Evolutionary conservation across 2,888 invertebrate species (phyloP).

Genomic region (Lydus trimaculatus): DNA sequence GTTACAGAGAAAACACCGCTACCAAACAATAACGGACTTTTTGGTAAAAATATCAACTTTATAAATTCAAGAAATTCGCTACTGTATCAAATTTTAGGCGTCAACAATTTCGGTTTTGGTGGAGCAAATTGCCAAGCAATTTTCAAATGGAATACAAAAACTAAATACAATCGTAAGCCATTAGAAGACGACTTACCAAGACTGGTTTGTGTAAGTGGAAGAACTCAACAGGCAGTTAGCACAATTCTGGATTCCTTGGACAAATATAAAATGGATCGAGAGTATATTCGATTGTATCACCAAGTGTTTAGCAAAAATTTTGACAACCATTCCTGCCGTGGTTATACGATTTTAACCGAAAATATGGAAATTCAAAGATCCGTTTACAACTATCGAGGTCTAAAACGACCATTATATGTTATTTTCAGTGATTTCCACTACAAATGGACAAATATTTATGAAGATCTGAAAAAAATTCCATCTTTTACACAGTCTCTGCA

Average conservation of each 20-base stretch:
- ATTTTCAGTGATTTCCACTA: constrained; percentile 93
- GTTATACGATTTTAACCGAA: constrained; percentile 11
- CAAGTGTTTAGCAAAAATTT: too few species aligned
- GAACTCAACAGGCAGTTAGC: constrained; percentile 62
- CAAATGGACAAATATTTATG: constrained; percentile 87
- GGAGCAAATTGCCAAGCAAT: constrained; percentile 14
- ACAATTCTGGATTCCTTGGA: constrained; percentile 14
- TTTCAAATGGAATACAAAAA: constrained; percentile 66
- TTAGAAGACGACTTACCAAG: constrained; percentile 73
- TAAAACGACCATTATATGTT: constrained; percentile 50
- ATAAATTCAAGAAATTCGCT: too few species aligned
- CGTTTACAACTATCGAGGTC: neutral
- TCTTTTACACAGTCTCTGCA: constrained; percentile 76
- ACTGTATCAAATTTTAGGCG: constrained; percentile 12
- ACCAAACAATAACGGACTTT: neutral
- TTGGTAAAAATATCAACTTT: neutral
- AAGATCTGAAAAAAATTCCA: constrained; percentile 75
- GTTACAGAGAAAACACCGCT: constrained; percentile 4
- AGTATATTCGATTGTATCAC: constrained; percentile 21
- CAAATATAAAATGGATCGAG: constrained; percentile 11
- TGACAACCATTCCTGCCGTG: constrained; percentile 13
- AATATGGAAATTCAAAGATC: neutral
- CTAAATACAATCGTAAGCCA: constrained; percentile 67
- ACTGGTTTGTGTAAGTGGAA: constrained; percentile 75
- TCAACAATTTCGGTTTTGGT: constrained; percentile 23